Percentiles rank a stretch among this genome's conserved stretches.
phyloP scores from a whole-genome alignment of 2,797 vertebrate species.

The Fistularia tabacaria region DNA sequence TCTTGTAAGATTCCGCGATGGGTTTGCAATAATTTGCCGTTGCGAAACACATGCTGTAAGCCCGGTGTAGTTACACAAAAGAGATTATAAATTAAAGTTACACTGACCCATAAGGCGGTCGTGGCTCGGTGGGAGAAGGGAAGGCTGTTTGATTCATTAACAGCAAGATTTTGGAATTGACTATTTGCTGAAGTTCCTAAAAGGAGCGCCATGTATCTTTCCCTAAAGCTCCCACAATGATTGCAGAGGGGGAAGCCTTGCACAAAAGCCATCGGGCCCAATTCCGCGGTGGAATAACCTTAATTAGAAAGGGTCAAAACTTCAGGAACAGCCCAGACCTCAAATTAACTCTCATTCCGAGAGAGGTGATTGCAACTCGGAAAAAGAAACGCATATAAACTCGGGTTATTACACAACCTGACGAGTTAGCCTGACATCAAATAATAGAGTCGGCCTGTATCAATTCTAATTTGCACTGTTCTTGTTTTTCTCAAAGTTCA shows the following conservation, averaged over 20 bases:
- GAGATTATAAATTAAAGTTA: conserved; percentile 11
- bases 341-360: neutral
- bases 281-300: conserved; percentile 16
- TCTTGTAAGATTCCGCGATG: neutral
- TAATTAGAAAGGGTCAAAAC: conserved; percentile 12
- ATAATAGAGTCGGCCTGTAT: too few species aligned
- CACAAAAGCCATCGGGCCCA: conserved; percentile 18
- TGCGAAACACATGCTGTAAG: neutral
- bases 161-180: conserved; percentile 37
- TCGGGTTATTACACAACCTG: neutral
- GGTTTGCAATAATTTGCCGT: conserved; percentile 1
- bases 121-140: conserved; percentile 8
- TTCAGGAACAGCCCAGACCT: neutral
- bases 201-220: conserved; percentile 29
- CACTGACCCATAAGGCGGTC: neutral
- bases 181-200: conserved; percentile 36
- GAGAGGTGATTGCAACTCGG: too few species aligned
- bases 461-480: too few species aligned
- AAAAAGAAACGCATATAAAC: neutral
- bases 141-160: conserved; percentile 31
- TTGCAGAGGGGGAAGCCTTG: conserved; percentile 21
- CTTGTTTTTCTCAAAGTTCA: too few species aligned
- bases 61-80: conserved; percentile 1
- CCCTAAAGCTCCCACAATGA: conserved; percentile 19
- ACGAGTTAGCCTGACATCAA: too few species aligned